Conservation (phyloP, 2,113 vertebrate genomes). For the Festucalex cinctus region DNA sequence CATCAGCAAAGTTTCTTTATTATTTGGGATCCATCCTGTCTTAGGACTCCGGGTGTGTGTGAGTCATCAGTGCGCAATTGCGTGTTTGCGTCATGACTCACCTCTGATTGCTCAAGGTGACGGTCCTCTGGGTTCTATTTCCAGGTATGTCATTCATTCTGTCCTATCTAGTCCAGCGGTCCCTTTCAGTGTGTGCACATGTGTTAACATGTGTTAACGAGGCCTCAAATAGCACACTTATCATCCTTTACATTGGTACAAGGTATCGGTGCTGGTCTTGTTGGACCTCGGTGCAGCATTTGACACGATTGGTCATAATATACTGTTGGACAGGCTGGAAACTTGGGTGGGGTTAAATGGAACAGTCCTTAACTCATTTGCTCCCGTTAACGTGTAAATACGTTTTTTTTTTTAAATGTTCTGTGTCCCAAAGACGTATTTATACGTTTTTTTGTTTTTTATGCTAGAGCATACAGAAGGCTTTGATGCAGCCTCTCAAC, state of each 20-base stretch:
- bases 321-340: too few relatives aligned
- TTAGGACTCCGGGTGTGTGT: slow-evolving; percentile 17
- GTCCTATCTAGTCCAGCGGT: slow-evolving; percentile 31
- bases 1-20: slow-evolving; percentile 36
- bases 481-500: too few relatives aligned
- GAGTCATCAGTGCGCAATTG: slow-evolving; percentile 43
- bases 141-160: slow-evolving; percentile 54
- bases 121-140: slow-evolving; percentile 60
- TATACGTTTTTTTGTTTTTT: too few relatives aligned
- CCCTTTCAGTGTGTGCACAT: slow-evolving; percentile 4
- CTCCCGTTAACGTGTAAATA: too few relatives aligned
- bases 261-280: too few relatives aligned
- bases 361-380: too few relatives aligned
- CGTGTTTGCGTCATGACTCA: slow-evolving; percentile 43
- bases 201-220: slow-evolving; percentile 34
- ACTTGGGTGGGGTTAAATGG: too few relatives aligned
- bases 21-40: slow-evolving; percentile 34
- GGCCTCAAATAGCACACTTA: slow-evolving; percentile 14
- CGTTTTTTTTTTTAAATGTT: too few relatives aligned
- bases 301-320: too few relatives aligned
- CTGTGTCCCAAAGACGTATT: too few relatives aligned
- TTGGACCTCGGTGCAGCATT: too few relatives aligned
- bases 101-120: slow-evolving; percentile 46
- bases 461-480: too few relatives aligned
- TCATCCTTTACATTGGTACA: slow-evolving; percentile 2